Percentiles rank a stretch among this genome's conserved stretches.
Conservation (phyloP, 2,888 invertebrate genomes). For the Callyntrura sp. region DNA sequence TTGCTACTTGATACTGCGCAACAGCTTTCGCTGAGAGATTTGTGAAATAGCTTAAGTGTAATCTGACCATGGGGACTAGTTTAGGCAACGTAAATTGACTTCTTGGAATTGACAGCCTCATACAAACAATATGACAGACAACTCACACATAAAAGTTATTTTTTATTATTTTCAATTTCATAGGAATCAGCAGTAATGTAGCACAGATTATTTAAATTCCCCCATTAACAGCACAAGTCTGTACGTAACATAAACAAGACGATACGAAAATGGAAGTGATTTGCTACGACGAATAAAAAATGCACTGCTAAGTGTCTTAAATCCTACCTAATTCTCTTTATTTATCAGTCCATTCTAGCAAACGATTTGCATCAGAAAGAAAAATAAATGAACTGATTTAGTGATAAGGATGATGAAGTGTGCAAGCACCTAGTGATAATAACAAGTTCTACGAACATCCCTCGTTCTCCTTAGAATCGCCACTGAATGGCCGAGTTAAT, state of each 20-base stretch:
- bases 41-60: background rate
- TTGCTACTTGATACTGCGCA: background rate
- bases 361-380: conserved; percentile 35
- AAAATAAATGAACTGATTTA: no score
- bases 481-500: no score
- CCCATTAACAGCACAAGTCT: no score
- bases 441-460: no score
- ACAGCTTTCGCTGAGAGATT: background rate
- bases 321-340: background rate
- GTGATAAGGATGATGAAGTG: no score
- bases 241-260: background rate
- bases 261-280: background rate
- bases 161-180: no score
- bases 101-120: conserved; percentile 39
- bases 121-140: background rate
- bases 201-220: no score
- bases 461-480: no score
- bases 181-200: no score
- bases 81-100: background rate
- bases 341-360: background rate
- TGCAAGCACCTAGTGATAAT: no score
- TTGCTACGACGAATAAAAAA: background rate
- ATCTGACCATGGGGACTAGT: conserved; percentile 13
- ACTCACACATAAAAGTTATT: no score
- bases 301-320: no score